Evolutionary conservation across 2,113 vertebrate species (phyloP).

Genomic region (Ivindomyrus marchei): DNA sequence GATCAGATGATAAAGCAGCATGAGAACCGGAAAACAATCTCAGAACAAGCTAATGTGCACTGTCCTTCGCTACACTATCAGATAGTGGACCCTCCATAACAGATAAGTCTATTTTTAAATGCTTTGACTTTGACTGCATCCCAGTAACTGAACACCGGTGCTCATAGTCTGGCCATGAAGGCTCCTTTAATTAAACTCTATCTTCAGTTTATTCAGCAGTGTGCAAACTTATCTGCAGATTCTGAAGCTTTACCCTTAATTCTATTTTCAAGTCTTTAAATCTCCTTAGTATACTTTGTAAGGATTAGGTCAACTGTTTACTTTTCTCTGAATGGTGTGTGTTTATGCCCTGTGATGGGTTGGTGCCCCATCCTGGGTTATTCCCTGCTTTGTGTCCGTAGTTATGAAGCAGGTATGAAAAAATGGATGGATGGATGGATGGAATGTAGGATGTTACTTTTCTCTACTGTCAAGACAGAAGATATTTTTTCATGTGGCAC

Average conservation of each 20-base stretch:
- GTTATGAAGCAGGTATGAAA: background rate
- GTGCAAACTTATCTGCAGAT: background rate
- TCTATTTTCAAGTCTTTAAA: background rate
- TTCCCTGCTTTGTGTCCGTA: background rate
- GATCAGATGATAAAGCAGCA: slow-evolving; percentile 5
- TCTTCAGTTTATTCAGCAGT: background rate
- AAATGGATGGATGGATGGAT: background rate
- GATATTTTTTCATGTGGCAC: background rate
- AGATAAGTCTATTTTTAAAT: slow-evolving; percentile 3
- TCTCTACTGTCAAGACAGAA: background rate
- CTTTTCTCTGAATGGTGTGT: background rate
- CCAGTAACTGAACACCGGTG: background rate
- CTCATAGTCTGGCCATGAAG: background rate
- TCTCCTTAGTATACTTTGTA: background rate
- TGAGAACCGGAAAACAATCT: background rate
- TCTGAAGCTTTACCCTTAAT: background rate
- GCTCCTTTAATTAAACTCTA: background rate
- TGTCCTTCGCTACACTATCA: background rate
- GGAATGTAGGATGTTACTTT: background rate
- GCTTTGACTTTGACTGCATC: background rate
- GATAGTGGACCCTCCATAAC: background rate
- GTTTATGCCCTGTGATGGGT: background rate
- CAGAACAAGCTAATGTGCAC: background rate
- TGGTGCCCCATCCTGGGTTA: background rate
- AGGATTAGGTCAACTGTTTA: background rate